A percentile compares a stretch with the other conserved stretches of the same genome.
These are phyloP conservation scores for Drosophila neotestacea DNA, from an alignment of 2,888 invertebrate species.

Conservation along the genomic window DNA sequence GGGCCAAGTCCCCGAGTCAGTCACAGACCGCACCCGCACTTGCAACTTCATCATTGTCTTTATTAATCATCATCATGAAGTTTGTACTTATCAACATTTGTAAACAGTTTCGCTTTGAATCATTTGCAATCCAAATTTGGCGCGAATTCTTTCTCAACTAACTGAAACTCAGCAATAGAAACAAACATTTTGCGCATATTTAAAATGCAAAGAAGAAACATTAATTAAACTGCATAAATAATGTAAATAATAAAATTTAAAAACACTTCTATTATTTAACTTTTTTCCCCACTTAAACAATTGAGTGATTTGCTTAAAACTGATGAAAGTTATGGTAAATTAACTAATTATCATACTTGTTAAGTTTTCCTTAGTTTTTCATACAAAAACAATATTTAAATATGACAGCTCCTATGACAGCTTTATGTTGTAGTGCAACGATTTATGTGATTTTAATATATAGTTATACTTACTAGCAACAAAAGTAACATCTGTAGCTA, in stretches of 20 bases:
- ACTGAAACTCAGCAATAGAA: slow-evolving; percentile 5
- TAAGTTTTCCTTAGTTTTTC: neutral
- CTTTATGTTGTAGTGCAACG: neutral
- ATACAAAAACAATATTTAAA: neutral
- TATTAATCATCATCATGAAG: slow-evolving; percentile 15
- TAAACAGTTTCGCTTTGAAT: slow-evolving; percentile 44
- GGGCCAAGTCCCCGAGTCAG: slow-evolving; percentile 45
- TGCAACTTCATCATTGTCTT: slow-evolving; percentile 3
- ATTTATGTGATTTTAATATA: neutral
- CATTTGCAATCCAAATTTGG: slow-evolving; percentile 78
- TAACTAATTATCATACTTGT: neutral
- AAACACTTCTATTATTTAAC: slow-evolving; percentile 17
- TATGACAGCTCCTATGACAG: neutral
- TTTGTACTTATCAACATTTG: slow-evolving; percentile 44
- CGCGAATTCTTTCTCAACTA: slow-evolving; percentile 46
- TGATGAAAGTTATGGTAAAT: neutral
- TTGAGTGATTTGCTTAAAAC: neutral
- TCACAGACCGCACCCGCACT: slow-evolving; percentile 16
- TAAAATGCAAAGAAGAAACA: slow-evolving; percentile 16
- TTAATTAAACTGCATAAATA: neutral
- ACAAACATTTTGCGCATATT: slow-evolving; percentile 60
- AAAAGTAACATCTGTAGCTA: neutral
- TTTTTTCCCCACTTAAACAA: neutral
- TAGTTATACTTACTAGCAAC: neutral
- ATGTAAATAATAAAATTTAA: neutral